These are phyloP conservation scores for Gambelia wislizenii DNA, from an alignment of 2,797 vertebrate genomes.

Conservation along the genomic window DNA sequence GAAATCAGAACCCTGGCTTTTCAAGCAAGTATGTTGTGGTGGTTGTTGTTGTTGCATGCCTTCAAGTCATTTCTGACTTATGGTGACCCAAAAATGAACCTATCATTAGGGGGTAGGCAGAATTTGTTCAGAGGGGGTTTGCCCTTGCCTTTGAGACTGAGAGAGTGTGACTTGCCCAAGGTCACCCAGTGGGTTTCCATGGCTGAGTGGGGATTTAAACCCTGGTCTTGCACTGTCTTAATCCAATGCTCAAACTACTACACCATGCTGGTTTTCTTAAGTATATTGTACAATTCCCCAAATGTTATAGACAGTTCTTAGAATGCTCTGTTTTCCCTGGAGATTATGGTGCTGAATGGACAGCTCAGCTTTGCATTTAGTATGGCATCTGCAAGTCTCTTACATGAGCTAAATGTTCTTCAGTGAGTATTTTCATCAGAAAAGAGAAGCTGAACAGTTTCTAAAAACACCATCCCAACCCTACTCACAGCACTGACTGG, in stretches of 20 bases:
- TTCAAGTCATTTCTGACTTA: not conserved
- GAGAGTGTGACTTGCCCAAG: too few species aligned
- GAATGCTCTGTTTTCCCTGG: rapidly evolving
- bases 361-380: not conserved
- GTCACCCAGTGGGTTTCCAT: too few species aligned
- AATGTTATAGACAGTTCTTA: not conserved
- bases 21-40: too few species aligned
- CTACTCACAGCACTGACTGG: not conserved
- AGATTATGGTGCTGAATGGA: constrained; percentile 26
- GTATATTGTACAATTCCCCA: not conserved
- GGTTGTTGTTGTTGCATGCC: too few species aligned
- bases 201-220: too few species aligned
- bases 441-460: not conserved
- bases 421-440: not conserved
- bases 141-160: too few species aligned
- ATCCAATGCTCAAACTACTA: too few species aligned
- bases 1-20: not conserved
- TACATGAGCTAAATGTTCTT: not conserved
- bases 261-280: too few species aligned
- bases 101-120: too few species aligned
- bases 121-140: too few species aligned
- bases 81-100: too few species aligned
- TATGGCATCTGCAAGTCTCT: not conserved
- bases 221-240: too few species aligned
- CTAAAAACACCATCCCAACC: not conserved